A percentile compares a stretch with the other conserved stretches of the same genome.
These are phyloP conservation scores for Rotaria socialis DNA, from an alignment of 2,888 invertebrate species.

Conservation along the genomic window DNA sequence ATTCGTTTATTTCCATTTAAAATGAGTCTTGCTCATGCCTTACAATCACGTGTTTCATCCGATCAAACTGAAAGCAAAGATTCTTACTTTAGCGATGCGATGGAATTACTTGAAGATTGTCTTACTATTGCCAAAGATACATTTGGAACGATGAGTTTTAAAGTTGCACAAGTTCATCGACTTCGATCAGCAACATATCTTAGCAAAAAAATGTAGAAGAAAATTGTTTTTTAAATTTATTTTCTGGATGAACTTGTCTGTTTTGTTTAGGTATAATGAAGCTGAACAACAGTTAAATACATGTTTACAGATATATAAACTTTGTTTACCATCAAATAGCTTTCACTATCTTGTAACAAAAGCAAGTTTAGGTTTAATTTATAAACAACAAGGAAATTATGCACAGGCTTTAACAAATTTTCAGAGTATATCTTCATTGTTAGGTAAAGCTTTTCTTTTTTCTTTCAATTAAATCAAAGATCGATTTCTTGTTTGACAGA, in stretches of 20 bases:
- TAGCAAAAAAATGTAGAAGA: neutral
- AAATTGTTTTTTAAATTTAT: too few relatives aligned
- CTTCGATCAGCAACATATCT: neutral
- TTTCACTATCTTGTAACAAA: neutral
- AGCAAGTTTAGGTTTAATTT: constrained; percentile 17
- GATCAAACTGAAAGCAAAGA: neutral
- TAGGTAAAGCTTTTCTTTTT: neutral
- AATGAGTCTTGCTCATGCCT: constrained; percentile 5
- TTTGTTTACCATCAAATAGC: constrained; percentile 13
- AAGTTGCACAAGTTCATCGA: constrained; percentile 20
- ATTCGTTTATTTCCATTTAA: neutral
- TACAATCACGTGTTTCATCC: neutral
- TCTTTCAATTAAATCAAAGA: neutral
- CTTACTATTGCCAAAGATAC: neutral
- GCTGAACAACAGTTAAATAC: constrained; percentile 1
- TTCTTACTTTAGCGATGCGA: neutral
- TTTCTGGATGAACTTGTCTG: too few relatives aligned
- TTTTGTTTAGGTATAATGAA: neutral
- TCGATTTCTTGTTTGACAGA: neutral
- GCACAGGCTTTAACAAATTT: neutral
- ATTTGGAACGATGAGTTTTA: constrained; percentile 29
- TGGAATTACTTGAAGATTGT: neutral
- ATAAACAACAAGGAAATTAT: neutral
- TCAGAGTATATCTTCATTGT: neutral
- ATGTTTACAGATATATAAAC: constrained; percentile 16